A percentile compares a stretch with the other conserved stretches of the same genome.
These are phyloP conservation scores for Vanessa atalanta DNA, from an alignment of 1,140 invertebrate species.

Conservation along the genomic window DNA sequence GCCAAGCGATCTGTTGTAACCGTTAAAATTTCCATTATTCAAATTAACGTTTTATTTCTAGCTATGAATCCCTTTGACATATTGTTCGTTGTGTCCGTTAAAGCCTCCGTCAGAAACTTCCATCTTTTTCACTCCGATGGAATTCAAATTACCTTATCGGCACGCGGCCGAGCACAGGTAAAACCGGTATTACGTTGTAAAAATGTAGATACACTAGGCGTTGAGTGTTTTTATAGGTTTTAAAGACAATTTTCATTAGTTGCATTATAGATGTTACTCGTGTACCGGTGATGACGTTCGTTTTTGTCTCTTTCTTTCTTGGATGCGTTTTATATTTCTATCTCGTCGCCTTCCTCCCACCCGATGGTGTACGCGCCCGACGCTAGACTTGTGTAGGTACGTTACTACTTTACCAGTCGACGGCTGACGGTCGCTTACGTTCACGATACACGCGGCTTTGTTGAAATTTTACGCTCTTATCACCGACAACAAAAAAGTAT, in stretches of 20 bases:
- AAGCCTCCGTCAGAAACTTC: conserved; percentile 61
- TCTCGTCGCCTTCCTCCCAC: conserved; percentile 66
- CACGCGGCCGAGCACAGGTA: conserved; percentile 68
- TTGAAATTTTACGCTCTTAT: conserved; percentile 41
- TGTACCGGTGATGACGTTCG: conserved; percentile 57
- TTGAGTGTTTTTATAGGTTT: conserved; percentile 52
- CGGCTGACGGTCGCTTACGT: conserved; percentile 64
- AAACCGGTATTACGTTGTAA: conserved; percentile 69
- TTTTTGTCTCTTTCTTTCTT: conserved; percentile 52
- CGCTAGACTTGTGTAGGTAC: conserved; percentile 51
- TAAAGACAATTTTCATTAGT: conserved; percentile 64
- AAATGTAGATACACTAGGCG: conserved; percentile 51
- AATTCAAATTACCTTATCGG: conserved; percentile 77
- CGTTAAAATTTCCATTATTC: conserved; percentile 71
- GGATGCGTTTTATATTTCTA: conserved; percentile 47
- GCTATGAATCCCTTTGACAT: conserved; percentile 40
- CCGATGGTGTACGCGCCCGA: conserved; percentile 44
- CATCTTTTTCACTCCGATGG: conserved; percentile 75
- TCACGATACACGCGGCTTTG: conserved; percentile 43
- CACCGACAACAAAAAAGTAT: conserved; percentile 31
- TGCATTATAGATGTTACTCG: conserved; percentile 64
- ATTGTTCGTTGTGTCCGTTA: conserved; percentile 42
- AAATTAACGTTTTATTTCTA: conserved; percentile 69
- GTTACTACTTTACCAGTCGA: conserved; percentile 67
- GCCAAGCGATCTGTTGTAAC: conserved; percentile 42